Conservation (phyloP, 2,888 invertebrate genomes). For the Epiblema foenella region DNA sequence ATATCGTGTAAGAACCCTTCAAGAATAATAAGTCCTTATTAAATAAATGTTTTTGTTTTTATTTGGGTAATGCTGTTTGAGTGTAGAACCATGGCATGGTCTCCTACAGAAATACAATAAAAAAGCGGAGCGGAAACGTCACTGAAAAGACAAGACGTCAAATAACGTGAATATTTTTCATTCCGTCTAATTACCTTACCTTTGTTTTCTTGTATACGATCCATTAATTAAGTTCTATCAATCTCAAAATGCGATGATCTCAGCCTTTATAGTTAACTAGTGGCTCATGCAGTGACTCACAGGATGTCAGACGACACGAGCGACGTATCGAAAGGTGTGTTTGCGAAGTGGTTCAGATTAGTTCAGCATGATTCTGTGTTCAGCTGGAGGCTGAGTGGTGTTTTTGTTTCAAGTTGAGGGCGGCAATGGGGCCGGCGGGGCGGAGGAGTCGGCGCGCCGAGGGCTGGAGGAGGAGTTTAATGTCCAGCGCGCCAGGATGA, state of each 20-base stretch:
- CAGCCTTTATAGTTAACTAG: constrained; percentile 39
- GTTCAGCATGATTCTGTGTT: constrained; percentile 56
- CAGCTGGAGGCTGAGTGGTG: constrained; percentile 71
- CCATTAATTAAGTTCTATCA: constrained; percentile 23
- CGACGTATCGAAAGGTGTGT: constrained; percentile 71
- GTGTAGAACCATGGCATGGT: background rate
- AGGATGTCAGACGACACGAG: constrained; percentile 70
- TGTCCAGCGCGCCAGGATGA: constrained; percentile 95
- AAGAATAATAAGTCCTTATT: background rate
- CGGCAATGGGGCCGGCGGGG: constrained; percentile 60
- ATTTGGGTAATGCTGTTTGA: constrained; percentile 2
- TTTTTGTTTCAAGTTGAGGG: constrained; percentile 80
- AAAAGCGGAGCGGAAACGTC: constrained; percentile 36
- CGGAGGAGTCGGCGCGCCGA: constrained; percentile 60
- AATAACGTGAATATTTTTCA: constrained; percentile 39
- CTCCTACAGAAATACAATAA: constrained; percentile 2
- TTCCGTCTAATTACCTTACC: constrained; percentile 32
- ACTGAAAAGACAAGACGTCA: constrained; percentile 40
- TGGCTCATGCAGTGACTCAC: constrained; percentile 50
- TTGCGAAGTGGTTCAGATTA: constrained; percentile 45
- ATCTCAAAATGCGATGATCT: constrained; percentile 34
- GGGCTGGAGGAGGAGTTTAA: constrained; percentile 94
- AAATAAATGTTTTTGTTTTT: background rate
- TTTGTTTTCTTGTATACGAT: constrained; percentile 30
- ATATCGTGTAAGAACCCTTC: background rate